These are phyloP conservation scores for Eretmocerus hayati DNA, from an alignment of 2,888 invertebrate species.

Conservation along the genomic window DNA sequence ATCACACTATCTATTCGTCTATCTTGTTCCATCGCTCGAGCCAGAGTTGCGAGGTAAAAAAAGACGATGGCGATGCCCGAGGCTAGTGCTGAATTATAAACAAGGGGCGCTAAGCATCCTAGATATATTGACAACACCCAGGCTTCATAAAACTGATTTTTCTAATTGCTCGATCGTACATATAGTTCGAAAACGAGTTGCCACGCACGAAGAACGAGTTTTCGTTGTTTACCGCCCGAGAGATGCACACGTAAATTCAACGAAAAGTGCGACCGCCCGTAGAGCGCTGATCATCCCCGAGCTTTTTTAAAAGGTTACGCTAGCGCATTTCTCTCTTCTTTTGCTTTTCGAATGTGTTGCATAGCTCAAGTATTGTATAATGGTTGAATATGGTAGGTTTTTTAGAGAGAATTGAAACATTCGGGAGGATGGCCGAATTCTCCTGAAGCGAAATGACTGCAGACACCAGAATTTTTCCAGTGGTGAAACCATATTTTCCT, in stretches of 20 bases:
- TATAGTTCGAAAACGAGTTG: background rate
- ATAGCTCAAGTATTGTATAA: too few species aligned
- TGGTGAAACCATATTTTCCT: too few species aligned
- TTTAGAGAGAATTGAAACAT: too few species aligned
- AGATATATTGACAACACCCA: conserved; percentile 13
- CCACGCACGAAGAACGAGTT: background rate
- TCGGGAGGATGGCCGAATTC: too few species aligned
- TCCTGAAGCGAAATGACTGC: too few species aligned
- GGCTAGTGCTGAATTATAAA: conserved; percentile 11
- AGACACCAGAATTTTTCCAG: too few species aligned
- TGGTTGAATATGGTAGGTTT: too few species aligned
- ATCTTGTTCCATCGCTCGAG: background rate
- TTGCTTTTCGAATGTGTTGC: too few species aligned
- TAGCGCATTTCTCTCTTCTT: too few species aligned
- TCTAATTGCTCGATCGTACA: background rate
- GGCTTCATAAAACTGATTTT: conserved; percentile 13
- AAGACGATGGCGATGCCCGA: background rate
- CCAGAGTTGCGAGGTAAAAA: conserved; percentile 1
- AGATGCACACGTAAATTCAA: conserved; percentile 19
- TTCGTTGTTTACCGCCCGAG: background rate
- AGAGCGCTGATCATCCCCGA: background rate
- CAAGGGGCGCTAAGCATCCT: conserved; percentile 5
- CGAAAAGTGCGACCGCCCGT: background rate
- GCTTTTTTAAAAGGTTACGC: too few species aligned
- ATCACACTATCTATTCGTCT: background rate